Percentiles rank a stretch among this genome's conserved stretches.
phyloP scores from a whole-genome alignment of 2,797 vertebrate genomes.

The Mormyrus proboscirostris region DNA sequence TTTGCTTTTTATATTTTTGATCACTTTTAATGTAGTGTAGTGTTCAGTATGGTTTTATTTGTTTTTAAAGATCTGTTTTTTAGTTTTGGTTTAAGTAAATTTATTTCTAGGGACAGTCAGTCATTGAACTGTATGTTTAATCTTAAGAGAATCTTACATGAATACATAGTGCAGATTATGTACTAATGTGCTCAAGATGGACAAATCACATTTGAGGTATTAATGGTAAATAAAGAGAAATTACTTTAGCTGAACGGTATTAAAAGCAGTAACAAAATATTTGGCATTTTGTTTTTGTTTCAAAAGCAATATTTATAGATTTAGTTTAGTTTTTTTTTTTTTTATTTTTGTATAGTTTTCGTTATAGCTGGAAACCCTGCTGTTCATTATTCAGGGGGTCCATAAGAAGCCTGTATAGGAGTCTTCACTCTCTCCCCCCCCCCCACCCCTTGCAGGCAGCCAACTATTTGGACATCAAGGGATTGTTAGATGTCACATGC shows the following conservation, averaged over 20 bases:
- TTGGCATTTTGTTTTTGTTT: neutral
- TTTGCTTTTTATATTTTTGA: neutral
- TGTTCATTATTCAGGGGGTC: constrained; percentile 26
- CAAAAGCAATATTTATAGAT: neutral
- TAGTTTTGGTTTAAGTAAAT: neutral
- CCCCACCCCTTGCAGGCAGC: constrained; percentile 70
- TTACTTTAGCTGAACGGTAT: neutral
- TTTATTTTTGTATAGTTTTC: neutral
- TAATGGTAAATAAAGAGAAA: neutral
- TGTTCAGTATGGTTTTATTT: neutral
- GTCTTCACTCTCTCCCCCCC: neutral
- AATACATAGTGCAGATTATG: neutral
- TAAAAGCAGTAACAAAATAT: neutral
- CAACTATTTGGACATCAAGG: constrained; percentile 98
- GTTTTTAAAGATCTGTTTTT: neutral
- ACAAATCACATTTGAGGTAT: neutral
- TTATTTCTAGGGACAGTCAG: neutral
- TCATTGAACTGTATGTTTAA: neutral
- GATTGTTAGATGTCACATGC: constrained; percentile 87
- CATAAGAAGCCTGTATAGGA: neutral
- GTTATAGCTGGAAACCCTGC: neutral
- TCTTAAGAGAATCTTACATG: neutral
- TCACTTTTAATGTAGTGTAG: neutral
- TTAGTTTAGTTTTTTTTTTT: neutral
- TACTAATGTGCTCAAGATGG: neutral